Evolutionary conservation across 1,140 invertebrate species (phyloP).

Genomic region (Eriosoma lanigerum): DNA sequence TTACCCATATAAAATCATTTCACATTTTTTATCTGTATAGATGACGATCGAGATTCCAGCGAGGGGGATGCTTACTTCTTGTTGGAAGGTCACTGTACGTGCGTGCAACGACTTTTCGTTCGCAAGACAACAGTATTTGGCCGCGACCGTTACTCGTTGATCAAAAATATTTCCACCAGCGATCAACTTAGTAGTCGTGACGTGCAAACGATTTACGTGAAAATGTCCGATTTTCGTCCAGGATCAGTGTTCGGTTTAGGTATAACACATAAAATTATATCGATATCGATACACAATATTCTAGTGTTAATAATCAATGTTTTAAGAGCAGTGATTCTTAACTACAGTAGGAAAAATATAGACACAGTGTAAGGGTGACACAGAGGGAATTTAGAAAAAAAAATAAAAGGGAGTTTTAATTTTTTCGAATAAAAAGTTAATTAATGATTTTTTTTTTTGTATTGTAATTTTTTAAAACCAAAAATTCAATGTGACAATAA

Average conservation of each 20-base stretch:
- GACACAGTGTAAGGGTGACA: no score
- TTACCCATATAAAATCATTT: no score
- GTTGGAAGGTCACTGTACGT: slow-evolving; percentile 3
- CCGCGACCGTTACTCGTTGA: not conserved
- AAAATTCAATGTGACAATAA: no score
- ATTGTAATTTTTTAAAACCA: no score
- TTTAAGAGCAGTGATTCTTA: not conserved
- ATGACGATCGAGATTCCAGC: not conserved
- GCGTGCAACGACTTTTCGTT: not conserved
- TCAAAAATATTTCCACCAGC: not conserved
- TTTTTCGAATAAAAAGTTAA: no score
- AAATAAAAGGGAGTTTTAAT: no score
- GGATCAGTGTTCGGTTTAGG: slow-evolving; percentile 29
- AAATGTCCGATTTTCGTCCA: not conserved
- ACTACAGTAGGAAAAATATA: no score
- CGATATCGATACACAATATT: no score
- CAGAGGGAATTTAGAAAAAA: no score
- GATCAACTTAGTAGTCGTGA: not conserved
- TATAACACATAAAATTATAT: not conserved
- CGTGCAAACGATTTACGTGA: slow-evolving; percentile 6
- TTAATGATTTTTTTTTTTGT: no score
- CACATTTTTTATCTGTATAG: not conserved
- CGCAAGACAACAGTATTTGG: not conserved
- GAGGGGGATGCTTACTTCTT: not conserved
- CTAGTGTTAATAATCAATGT: no score